Conservation (phyloP, 35 echinoderm and acorn worm species). For the Amphiura filiformis region DNA sequence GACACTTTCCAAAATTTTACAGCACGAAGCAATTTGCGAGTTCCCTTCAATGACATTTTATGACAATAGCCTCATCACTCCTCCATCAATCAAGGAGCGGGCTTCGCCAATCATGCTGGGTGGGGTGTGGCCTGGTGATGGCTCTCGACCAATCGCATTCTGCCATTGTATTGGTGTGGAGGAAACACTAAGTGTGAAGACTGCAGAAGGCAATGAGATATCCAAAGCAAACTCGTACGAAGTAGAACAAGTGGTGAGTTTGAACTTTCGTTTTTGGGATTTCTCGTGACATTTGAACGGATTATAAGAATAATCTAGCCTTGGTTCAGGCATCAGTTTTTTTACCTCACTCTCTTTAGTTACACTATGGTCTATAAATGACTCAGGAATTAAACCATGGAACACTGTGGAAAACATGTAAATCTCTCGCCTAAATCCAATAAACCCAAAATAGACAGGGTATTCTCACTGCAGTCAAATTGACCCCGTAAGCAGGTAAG, state of each 20-base stretch:
- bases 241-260: conserved; percentile 61
- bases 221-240: conserved; percentile 56
- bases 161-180: conserved; percentile 67
- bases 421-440: too few species aligned
- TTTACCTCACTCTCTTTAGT: too few species aligned
- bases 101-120: background rate
- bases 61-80: conserved; percentile 49
- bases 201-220: conserved; percentile 69
- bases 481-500: too few species aligned
- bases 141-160: conserved; percentile 33
- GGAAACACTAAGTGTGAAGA: conserved; percentile 62
- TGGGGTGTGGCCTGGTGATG: conserved; percentile 42
- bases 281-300: too few species aligned
- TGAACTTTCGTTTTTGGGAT: too few species aligned
- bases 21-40: conserved; percentile 67
- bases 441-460: too few species aligned
- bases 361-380: too few species aligned
- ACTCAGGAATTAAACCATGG: too few species aligned
- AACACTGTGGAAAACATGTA: too few species aligned
- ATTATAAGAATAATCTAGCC: too few species aligned
- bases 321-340: too few species aligned
- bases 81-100: conserved; percentile 29
- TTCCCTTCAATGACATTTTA: conserved; percentile 81
- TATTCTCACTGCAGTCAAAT: too few species aligned
- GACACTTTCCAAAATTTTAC: background rate